Conservation (phyloP, 2,113 vertebrate genomes). For the Clarias batrachus region DNA sequence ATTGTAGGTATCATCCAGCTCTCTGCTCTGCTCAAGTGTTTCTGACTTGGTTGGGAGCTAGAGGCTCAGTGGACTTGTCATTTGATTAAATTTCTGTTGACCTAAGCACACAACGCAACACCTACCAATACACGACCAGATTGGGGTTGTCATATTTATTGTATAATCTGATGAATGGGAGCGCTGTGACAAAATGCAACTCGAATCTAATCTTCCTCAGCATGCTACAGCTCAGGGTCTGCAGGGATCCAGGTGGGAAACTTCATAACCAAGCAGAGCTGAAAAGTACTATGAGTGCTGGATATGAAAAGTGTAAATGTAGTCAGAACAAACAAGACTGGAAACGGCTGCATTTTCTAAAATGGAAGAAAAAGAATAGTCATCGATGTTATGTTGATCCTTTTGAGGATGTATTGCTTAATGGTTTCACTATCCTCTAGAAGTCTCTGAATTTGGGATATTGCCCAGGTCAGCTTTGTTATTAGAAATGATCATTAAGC, state of each 20-base stretch:
- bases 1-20: not conserved
- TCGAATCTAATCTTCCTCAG: conserved; percentile 74
- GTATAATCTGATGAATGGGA: conserved; percentile 72
- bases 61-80: conserved; percentile 54
- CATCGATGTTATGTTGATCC: not conserved
- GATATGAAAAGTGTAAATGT: not conserved
- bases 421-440: not conserved
- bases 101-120: conserved; percentile 64
- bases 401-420: not conserved
- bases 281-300: conserved; percentile 28
- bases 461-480: not conserved
- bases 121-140: conserved; percentile 75
- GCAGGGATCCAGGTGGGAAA: conserved; percentile 68
- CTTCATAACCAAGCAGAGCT: conserved; percentile 71
- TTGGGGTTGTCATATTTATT: conserved; percentile 74
- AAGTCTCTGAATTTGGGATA: not conserved
- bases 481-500: conserved; percentile 24
- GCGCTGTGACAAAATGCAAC: conserved; percentile 67
- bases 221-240: conserved; percentile 63
- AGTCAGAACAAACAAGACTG: not conserved
- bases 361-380: not conserved
- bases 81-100: conserved; percentile 73
- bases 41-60: conserved; percentile 34
- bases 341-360: not conserved
- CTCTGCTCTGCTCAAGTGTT: conserved; percentile 20